Evolutionary conservation across 2,797 vertebrate species (phyloP).

Genomic region (Cygnus olor): DNA sequence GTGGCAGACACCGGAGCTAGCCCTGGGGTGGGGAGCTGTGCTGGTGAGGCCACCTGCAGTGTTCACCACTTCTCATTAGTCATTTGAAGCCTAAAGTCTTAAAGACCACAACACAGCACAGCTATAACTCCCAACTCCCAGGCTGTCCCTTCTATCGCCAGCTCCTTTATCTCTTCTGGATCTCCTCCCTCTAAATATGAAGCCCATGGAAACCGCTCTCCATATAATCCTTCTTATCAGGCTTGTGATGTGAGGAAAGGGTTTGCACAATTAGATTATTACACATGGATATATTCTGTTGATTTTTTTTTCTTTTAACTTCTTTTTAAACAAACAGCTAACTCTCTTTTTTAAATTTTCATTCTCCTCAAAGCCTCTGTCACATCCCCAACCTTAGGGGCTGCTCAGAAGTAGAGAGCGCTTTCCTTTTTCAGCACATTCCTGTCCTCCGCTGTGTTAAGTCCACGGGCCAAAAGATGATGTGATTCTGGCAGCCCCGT

Average conservation of each 20-base stretch:
- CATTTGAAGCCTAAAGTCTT: conserved; percentile 6
- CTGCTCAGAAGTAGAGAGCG: not conserved
- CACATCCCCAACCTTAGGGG: not conserved
- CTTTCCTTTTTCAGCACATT: conserved; percentile 58
- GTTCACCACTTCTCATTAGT: not conserved
- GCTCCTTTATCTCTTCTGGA: not conserved
- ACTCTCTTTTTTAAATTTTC: not conserved
- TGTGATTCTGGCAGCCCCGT: conserved; percentile 46
- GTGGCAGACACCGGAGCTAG: not conserved
- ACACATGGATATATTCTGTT: not conserved
- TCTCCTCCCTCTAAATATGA: not conserved
- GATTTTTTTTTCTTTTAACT: not conserved
- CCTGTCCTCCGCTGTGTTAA: conserved; percentile 14
- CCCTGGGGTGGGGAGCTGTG: not conserved
- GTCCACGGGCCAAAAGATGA: conserved; percentile 26
- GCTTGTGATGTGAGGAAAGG: not conserved
- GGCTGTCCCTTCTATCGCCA: not conserved
- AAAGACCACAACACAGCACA: not conserved
- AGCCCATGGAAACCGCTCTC: not conserved
- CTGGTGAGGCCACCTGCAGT: not conserved
- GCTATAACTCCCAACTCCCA: not conserved
- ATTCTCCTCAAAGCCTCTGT: not conserved
- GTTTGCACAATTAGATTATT: not conserved
- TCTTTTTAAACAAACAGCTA: not conserved
- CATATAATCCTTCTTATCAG: not conserved